A percentile compares a stretch with the other conserved stretches of the same genome.
Evolutionary conservation across 2,113 vertebrate genomes (phyloP).

Genomic region (Tenebrosternarchus preto): DNA sequence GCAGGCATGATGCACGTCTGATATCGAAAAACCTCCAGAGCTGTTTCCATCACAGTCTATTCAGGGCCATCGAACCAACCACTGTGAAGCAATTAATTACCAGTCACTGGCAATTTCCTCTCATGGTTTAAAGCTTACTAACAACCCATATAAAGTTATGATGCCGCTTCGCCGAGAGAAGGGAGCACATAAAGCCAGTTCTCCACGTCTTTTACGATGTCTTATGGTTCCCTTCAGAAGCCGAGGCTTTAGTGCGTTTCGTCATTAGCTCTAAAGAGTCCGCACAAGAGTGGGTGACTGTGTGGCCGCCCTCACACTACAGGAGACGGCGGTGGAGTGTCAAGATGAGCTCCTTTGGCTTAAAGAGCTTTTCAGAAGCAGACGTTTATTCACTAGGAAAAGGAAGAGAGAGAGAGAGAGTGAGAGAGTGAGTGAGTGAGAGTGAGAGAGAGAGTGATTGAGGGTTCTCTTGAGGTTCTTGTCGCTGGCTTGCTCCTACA

Average conservation of each 20-base stretch:
- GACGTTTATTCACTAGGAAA: slow-evolving; percentile 18
- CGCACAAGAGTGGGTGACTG: neutral
- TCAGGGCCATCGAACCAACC: neutral
- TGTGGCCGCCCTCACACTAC: neutral
- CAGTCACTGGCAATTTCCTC: neutral
- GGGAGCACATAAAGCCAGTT: neutral
- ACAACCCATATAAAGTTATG: neutral
- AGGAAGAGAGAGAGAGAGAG: neutral
- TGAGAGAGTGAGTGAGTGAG: neutral
- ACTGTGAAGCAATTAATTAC: slow-evolving; percentile 2
- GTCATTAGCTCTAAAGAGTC: neutral
- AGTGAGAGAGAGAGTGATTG: slow-evolving; percentile 4
- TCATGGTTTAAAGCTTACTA: neutral
- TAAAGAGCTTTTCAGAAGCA: slow-evolving; percentile 6
- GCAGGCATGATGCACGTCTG: neutral
- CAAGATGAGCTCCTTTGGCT: slow-evolving; percentile 22
- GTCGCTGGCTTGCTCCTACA: slow-evolving; percentile 60
- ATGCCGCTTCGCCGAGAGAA: neutral
- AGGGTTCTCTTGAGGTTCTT: slow-evolving; percentile 10
- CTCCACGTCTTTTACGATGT: neutral
- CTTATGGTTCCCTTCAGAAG: neutral
- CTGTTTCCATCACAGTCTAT: neutral
- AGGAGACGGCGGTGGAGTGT: slow-evolving; percentile 1
- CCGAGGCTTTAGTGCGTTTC: neutral
- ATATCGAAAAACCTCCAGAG: neutral